Evolutionary conservation across 2,797 vertebrate genomes (phyloP), one percentile per base, ranked within the genome.

Genomic region (Nasua narica): DNA sequence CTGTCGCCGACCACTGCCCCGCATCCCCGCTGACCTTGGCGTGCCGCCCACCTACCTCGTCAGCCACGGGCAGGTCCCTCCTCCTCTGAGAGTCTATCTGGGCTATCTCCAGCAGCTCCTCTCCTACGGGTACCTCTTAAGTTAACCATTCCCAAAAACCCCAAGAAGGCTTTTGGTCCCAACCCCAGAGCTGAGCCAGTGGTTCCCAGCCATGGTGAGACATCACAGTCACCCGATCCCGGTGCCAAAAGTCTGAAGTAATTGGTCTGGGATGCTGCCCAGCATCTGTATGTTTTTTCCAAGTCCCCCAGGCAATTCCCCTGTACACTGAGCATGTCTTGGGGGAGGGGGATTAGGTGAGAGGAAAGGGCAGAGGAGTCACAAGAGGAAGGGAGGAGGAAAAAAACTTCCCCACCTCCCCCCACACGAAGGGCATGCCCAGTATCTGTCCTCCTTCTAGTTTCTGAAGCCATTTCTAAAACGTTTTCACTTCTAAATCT

Each of bases 401-500:
- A 72, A 18, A 40, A 79, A 58, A n/a, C 23, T 4, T 11, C 16
- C 9, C 10, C 13, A 43, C 11, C 19, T 16, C 5, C 19, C 52
- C 52, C 52, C 54, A 23, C 35, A n/a, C 9, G 65, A 46, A 86
- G 18, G 6, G 48, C 29, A 52, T 46, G 52, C 18, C 9, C 13
- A 10, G 25, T 13, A 27, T 25, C 78, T n/a, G 7, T 40, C 78
- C 43, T 86, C 21, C 35, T 62, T 60, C 77, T 48, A 23, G 50
- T 46, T 58, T 58, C 60, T 82, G 88, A 37, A 56, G 67, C 16
- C 3, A 37, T 54, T 90, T 60, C 60, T 92, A 46, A 94, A 93
- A 87, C 60, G 60, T 92, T 87, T 58, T 40, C 37, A 19, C 40
- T 88, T 91, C 62, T n/a, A 43, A 86, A 84, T 90, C 81, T 58